These are phyloP conservation scores for Gallinago undulata DNA, from an alignment of 2,113 vertebrate genomes.

Conservation along the genomic window DNA sequence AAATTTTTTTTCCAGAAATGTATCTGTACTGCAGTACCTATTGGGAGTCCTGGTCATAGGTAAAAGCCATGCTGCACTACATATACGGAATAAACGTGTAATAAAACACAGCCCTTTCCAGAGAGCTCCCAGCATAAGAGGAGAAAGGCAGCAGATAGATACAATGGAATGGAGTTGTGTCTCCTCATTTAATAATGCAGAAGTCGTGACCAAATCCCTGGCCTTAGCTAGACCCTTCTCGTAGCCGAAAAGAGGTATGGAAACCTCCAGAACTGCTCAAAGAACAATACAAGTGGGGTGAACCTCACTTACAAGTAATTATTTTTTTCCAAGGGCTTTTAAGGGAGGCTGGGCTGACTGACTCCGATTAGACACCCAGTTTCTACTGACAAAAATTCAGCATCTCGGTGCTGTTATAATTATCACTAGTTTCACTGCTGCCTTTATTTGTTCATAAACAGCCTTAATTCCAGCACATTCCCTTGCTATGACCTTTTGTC, in stretches of 20 bases:
- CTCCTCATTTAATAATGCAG: not conserved
- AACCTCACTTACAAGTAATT: not conserved
- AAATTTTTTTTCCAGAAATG: not conserved
- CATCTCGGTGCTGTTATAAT: not conserved
- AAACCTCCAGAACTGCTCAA: not conserved
- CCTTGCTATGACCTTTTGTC: not conserved
- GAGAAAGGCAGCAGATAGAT: not conserved
- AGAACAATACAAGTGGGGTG: not conserved
- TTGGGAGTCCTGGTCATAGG: not conserved
- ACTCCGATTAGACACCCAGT: not conserved
- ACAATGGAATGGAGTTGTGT: not conserved
- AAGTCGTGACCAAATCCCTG: not conserved
- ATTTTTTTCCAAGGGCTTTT: not conserved
- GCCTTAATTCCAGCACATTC: not conserved
- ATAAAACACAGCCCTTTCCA: not conserved
- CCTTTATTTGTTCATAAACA: not conserved
- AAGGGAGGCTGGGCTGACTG: not conserved
- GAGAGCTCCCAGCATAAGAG: not conserved
- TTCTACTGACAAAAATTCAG: not conserved
- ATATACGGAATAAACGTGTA: not conserved
- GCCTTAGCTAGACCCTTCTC: not conserved
- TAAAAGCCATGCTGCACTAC: not conserved
- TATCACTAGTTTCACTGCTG: not conserved
- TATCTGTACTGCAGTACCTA: not conserved
- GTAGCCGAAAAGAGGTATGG: not conserved